These are phyloP conservation scores for Columbina picui DNA, from an alignment of 2,113 vertebrate genomes.

Conservation along the genomic window DNA sequence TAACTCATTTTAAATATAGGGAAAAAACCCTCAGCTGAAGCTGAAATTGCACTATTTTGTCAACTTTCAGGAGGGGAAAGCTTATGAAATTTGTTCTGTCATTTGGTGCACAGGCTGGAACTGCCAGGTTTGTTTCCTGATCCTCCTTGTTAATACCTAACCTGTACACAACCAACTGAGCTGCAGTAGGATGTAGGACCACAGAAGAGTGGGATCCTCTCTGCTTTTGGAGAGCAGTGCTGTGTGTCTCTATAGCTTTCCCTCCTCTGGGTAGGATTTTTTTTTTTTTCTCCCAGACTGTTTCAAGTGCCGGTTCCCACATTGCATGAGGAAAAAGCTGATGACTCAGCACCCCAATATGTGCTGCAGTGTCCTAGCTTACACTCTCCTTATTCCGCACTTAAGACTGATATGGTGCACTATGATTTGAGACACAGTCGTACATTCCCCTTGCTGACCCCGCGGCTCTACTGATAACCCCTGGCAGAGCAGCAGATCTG, in stretches of 20 bases:
- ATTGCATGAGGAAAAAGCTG: neutral
- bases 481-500: neutral
- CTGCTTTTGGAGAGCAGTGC: neutral
- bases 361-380: neutral
- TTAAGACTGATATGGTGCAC: neutral
- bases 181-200: neutral
- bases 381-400: neutral
- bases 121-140: neutral
- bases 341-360: neutral
- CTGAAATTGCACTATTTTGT: neutral
- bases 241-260: neutral
- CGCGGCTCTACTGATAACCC: constrained; percentile 3
- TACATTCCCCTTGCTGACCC: neutral
- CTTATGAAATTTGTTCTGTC: neutral
- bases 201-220: neutral
- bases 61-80: neutral
- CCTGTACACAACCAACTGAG: neutral
- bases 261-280: neutral
- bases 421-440: neutral
- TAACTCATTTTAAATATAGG: neutral
- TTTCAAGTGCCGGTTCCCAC: neutral
- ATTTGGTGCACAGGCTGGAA: neutral
- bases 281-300: neutral
- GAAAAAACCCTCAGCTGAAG: neutral
- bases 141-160: neutral